phyloP scores from a whole-genome alignment of 2,888 invertebrate genomes.

The Limnephilus lunatus region DNA sequence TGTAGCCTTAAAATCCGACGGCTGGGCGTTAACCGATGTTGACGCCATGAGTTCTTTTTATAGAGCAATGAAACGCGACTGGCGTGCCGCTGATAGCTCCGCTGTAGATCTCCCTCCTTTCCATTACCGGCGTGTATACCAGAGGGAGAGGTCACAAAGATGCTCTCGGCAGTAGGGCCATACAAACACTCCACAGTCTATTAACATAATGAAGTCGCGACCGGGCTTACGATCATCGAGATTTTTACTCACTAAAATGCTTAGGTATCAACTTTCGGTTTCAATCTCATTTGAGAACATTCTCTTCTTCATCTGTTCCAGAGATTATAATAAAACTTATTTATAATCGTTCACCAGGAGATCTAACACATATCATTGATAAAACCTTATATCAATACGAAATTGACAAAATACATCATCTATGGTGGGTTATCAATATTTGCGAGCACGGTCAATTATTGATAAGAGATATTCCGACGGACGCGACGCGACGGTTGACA shows the following conservation, averaged over 20 bases:
- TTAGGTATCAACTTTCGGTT: not conserved
- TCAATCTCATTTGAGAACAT: not conserved
- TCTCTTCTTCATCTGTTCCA: not conserved
- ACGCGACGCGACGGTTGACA: no score
- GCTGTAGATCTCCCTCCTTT: not conserved
- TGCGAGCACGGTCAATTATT: no score
- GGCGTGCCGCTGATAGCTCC: not conserved
- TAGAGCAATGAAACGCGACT: conserved; percentile 18
- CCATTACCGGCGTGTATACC: not conserved
- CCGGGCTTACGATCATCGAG: not conserved
- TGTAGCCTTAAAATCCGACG: not conserved
- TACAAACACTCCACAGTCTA: not conserved
- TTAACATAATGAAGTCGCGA: conserved; percentile 2
- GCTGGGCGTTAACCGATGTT: conserved; percentile 15
- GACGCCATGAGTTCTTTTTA: conserved; percentile 30
- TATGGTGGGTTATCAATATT: no score
- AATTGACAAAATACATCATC: no score
- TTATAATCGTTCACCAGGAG: no score
- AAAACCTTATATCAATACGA: no score
- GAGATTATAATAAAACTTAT: not conserved
- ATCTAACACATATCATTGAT: no score
- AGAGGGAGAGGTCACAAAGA: not conserved
- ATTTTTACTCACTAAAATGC: not conserved
- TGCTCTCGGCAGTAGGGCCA: not conserved
- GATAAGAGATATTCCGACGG: no score